Evolutionary conservation across 2,797 vertebrate genomes (phyloP).

Genomic region (Gobionotothen gibberifrons): DNA sequence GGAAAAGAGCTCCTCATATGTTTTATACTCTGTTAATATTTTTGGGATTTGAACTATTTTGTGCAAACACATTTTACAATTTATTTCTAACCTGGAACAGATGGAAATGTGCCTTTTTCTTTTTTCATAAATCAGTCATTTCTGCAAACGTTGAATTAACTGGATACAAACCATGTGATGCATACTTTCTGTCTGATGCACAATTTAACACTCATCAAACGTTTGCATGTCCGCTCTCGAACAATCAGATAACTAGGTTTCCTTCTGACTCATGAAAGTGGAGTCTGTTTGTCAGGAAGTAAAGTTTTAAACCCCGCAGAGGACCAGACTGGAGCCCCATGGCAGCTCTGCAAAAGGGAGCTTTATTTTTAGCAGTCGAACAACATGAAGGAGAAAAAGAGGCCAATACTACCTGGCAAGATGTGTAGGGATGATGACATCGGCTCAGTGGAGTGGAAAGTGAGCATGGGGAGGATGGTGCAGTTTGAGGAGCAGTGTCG

Average conservation of each 20-base stretch:
- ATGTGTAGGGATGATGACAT: constrained; percentile 82
- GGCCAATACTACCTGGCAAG: constrained; percentile 87
- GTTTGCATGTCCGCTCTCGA: background rate
- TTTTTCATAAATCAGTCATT: background rate
- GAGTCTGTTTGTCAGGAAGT: constrained; percentile 72
- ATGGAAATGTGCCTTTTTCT: background rate
- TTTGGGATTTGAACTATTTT: background rate
- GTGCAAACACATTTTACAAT: background rate
- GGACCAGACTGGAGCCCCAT: constrained; percentile 78
- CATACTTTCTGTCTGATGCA: background rate
- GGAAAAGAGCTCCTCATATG: too few relatives aligned
- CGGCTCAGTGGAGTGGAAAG: constrained; percentile 80
- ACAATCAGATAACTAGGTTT: constrained; percentile 34
- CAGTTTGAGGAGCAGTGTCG: constrained; percentile 62
- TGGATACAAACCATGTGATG: background rate
- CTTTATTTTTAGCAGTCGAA: constrained; percentile 86
- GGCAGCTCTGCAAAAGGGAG: constrained; percentile 75
- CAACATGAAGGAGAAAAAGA: constrained; percentile 87
- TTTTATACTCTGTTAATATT: background rate
- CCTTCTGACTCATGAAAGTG: constrained; percentile 50
- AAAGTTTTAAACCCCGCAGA: constrained; percentile 80
- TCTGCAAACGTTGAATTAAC: background rate
- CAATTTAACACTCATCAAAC: background rate
- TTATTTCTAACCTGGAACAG: too few relatives aligned
- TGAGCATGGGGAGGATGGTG: constrained; percentile 59